Conservation (phyloP, 2,113 vertebrate species). For the Gymnarchus niloticus region DNA sequence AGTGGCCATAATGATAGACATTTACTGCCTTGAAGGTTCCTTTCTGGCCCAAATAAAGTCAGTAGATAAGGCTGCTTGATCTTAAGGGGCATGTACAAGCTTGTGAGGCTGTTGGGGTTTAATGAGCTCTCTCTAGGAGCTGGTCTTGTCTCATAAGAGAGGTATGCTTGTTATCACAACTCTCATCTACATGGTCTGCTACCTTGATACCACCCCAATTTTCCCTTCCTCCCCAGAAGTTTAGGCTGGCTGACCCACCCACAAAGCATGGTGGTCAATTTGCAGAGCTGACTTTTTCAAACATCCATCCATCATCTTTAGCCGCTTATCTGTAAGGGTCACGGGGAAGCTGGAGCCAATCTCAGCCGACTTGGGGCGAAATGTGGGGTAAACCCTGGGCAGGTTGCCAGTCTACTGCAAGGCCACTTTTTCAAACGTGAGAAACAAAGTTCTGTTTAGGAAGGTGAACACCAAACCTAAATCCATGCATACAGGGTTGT, state of each 20-base stretch:
- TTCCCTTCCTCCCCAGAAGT: slow-evolving; percentile 1
- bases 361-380: too few species aligned
- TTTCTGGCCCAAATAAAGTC: not conserved
- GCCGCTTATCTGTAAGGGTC: too few species aligned
- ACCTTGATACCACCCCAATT: not conserved
- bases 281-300: slow-evolving; percentile 19
- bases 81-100: slow-evolving; percentile 3
- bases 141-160: slow-evolving; percentile 32
- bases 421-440: not conserved
- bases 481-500: not conserved
- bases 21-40: not conserved
- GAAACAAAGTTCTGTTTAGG: not conserved
- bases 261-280: slow-evolving; percentile 21
- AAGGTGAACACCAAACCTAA: not conserved
- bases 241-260: slow-evolving; percentile 11
- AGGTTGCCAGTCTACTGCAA: too few species aligned
- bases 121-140: slow-evolving; percentile 10
- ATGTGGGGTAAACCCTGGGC: too few species aligned
- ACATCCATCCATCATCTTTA: too few species aligned
- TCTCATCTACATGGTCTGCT: slow-evolving; percentile 28
- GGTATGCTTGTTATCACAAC: slow-evolving; percentile 36
- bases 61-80: not conserved
- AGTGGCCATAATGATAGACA: too few species aligned
- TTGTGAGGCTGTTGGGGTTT: slow-evolving; percentile 21
- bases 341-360: too few species aligned